Evolutionary conservation across 1,140 invertebrate species (phyloP).

Genomic region (Periplaneta americana): DNA sequence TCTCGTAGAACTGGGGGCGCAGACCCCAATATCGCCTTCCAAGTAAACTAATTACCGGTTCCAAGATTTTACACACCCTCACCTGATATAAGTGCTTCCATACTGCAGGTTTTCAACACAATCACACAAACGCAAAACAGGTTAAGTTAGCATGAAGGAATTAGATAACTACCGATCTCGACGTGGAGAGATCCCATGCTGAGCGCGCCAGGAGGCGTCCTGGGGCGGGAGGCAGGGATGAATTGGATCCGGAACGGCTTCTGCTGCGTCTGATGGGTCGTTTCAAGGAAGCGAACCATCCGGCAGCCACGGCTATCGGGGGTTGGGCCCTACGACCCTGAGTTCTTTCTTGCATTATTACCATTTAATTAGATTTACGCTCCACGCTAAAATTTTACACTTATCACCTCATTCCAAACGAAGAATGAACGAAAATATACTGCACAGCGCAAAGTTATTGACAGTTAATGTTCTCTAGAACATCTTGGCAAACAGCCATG

Average conservation of each 20-base stretch:
- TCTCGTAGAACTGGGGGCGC: no score
- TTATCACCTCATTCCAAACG: background rate
- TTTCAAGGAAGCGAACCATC: slow-evolving; percentile 71
- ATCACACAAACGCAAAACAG: no score
- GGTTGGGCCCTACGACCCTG: background rate
- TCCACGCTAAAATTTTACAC: no score
- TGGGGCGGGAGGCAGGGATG: background rate
- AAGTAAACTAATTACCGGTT: no score
- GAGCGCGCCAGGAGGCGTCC: slow-evolving; percentile 45
- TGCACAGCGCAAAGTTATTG: background rate
- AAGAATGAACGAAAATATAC: no score
- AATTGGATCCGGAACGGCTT: background rate
- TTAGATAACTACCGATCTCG: slow-evolving; percentile 40
- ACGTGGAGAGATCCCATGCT: slow-evolving; percentile 54
- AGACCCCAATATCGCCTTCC: no score
- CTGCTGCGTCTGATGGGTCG: slow-evolving; percentile 37
- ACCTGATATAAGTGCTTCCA: no score
- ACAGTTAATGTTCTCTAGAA: background rate
- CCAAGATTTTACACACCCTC: no score
- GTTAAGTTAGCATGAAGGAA: background rate
- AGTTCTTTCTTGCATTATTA: background rate
- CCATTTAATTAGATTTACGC: background rate
- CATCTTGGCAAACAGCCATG: background rate
- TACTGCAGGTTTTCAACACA: no score
- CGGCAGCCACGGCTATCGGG: slow-evolving; percentile 47